Conservation (phyloP, 2,113 vertebrate genomes). For the Oryzias melastigma region DNA sequence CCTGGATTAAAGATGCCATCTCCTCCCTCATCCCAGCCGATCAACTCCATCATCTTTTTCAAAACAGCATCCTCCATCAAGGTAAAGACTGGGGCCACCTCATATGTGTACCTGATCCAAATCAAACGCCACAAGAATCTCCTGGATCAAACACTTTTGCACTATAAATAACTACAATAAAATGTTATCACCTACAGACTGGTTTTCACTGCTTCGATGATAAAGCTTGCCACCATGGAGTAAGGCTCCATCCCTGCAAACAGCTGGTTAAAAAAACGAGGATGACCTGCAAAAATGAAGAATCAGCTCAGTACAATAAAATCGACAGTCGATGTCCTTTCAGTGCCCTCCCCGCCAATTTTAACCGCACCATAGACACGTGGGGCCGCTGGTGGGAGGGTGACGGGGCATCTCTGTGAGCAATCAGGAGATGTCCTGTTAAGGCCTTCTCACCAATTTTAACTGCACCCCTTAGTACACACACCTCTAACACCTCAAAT, state of each 20-base stretch:
- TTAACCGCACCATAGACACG: too few species aligned
- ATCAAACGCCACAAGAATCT: not conserved
- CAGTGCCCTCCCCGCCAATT: too few species aligned
- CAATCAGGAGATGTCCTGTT: too few species aligned
- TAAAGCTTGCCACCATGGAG: constrained; percentile 83
- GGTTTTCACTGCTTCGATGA: constrained; percentile 84
- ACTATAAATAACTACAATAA: too few species aligned
- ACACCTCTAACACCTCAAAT: too few species aligned
- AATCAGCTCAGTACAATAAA: not conserved
- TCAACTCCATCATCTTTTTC: constrained; percentile 84
- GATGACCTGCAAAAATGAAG: constrained; percentile 77
- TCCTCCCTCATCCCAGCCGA: constrained; percentile 86
- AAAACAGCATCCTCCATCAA: constrained; percentile 85
- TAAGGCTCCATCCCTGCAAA: constrained; percentile 86
- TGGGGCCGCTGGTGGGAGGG: too few species aligned
- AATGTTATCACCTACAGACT: constrained; percentile 80
- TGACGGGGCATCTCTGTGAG: too few species aligned
- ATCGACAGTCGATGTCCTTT: too few species aligned
- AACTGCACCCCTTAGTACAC: too few species aligned
- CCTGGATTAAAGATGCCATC: constrained; percentile 91
- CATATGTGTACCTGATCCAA: constrained; percentile 84
- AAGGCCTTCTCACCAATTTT: too few species aligned
- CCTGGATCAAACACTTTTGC: too few species aligned
- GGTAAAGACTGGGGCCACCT: constrained; percentile 87
- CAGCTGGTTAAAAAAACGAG: constrained; percentile 87